Conservation (phyloP, 2,113 vertebrate genomes). For the Gymnogyps californianus region DNA sequence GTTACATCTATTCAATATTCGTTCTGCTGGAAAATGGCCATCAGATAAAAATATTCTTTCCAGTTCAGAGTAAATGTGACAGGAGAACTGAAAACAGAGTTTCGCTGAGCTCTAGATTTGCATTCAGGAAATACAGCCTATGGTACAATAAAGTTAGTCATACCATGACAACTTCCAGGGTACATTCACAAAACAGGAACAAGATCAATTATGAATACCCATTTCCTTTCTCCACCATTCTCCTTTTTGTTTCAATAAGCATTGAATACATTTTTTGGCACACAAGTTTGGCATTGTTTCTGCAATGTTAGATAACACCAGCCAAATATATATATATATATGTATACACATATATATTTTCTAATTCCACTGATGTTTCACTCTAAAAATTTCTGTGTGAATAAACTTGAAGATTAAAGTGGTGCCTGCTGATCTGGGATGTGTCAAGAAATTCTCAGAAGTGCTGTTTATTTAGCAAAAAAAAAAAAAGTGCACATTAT, state of each 20-base stretch:
- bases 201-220: background rate
- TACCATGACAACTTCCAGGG: background rate
- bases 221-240: background rate
- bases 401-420: background rate
- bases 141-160: background rate
- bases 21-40: background rate
- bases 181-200: background rate
- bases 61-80: background rate
- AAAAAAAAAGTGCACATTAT: background rate
- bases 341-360: background rate
- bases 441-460: background rate
- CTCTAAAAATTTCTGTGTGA: background rate
- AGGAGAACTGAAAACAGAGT: background rate
- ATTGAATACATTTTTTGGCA: background rate
- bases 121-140: background rate
- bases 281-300: background rate
- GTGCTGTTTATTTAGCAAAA: background rate
- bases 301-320: background rate
- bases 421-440: background rate
- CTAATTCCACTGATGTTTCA: background rate
- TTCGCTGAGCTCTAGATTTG: background rate
- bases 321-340: background rate
- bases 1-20: background rate
- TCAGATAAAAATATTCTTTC: background rate
- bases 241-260: background rate